phyloP scores from a whole-genome alignment of 2,113 vertebrate species.

The Crocuta crocuta region DNA sequence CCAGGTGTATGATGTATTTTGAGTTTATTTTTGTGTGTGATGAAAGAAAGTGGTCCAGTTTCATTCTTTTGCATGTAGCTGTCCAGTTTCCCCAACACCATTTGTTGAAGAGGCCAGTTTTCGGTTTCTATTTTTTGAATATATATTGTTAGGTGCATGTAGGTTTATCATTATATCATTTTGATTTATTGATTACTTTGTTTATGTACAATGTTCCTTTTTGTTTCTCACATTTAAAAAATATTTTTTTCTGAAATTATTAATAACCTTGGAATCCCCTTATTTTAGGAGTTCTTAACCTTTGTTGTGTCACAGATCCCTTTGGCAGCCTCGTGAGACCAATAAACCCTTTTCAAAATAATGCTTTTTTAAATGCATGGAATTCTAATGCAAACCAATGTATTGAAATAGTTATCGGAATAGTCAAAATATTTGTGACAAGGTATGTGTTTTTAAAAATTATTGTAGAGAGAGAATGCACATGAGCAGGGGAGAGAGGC shows the following conservation, averaged over 20 bases:
- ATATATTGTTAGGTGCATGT: background rate
- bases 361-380: background rate
- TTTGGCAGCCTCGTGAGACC: background rate
- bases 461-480: too few species aligned
- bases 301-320: background rate
- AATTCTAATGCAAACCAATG: slow-evolving; percentile 8
- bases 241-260: background rate
- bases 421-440: slow-evolving; percentile 29
- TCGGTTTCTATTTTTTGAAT: slow-evolving; percentile 31
- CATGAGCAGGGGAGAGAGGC: too few species aligned
- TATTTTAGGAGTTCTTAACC: background rate
- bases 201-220: background rate
- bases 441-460: background rate
- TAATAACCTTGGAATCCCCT: background rate
- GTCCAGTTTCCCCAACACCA: background rate
- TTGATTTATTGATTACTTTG: background rate
- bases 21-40: background rate
- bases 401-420: slow-evolving; percentile 3
- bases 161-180: background rate
- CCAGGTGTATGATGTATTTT: background rate
- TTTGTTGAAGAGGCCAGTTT: background rate
- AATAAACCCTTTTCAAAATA: background rate
- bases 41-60: background rate
- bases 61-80: background rate
- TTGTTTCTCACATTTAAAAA: slow-evolving; percentile 4